phyloP scores from a whole-genome alignment of 2,888 invertebrate genomes.

The Phortica magna region DNA sequence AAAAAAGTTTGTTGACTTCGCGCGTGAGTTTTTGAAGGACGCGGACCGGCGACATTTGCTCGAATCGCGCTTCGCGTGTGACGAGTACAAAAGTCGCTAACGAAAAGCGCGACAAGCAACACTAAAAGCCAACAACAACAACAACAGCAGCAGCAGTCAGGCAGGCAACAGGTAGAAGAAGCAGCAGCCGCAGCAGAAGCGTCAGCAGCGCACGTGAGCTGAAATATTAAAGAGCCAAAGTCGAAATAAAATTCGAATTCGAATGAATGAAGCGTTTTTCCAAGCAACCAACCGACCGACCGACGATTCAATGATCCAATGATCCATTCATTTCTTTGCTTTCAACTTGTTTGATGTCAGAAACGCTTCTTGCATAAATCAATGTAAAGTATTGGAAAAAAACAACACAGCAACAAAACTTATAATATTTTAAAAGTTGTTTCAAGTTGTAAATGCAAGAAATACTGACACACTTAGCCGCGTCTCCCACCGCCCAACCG shows the following conservation, averaged over 20 bases:
- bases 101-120: too few species aligned
- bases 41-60: neutral
- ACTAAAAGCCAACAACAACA: too few species aligned
- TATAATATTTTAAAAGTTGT: too few species aligned
- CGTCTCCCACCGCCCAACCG: too few species aligned
- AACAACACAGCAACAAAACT: too few species aligned
- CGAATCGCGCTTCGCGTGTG: neutral
- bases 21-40: slow-evolving; percentile 4
- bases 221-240: neutral
- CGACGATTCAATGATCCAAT: too few species aligned
- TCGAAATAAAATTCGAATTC: neutral
- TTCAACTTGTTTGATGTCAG: neutral
- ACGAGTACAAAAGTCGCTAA: neutral
- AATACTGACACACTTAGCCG: too few species aligned
- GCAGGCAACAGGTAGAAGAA: too few species aligned
- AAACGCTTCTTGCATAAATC: neutral
- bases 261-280: neutral
- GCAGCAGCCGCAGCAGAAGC: neutral
- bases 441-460: too few species aligned
- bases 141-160: too few species aligned
- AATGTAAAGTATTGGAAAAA: too few species aligned
- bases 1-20: slow-evolving; percentile 18
- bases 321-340: neutral
- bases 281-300: too few species aligned
- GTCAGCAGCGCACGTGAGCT: neutral